A percentile compares a stretch with the other conserved stretches of the same genome.
Conservation (phyloP, 1,140 invertebrate genomes). For the Procambarus clarkii region DNA sequence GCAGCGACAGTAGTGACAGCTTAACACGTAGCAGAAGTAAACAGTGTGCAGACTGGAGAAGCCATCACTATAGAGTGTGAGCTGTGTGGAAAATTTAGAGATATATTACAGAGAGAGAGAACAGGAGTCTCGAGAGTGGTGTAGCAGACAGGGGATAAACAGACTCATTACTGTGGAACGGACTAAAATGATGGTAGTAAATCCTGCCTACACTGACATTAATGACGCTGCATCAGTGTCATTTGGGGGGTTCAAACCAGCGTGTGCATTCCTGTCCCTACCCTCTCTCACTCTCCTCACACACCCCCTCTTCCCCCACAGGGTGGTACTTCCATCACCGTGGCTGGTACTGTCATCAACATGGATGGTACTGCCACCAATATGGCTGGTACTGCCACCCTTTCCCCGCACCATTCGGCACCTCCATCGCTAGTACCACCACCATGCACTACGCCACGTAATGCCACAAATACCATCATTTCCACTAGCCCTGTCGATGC, state of each 20-base stretch:
- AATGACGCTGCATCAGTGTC: slow-evolving; percentile 38
- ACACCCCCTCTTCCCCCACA: background rate
- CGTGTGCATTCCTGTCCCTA: too few relatives aligned
- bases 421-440: too few relatives aligned
- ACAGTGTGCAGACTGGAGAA: too few relatives aligned
- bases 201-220: slow-evolving; percentile 18
- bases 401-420: too few relatives aligned
- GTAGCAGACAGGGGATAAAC: slow-evolving; percentile 23
- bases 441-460: background rate
- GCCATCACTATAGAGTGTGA: too few relatives aligned
- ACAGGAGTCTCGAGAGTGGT: background rate
- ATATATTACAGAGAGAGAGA: too few relatives aligned
- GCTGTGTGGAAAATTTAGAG: too few relatives aligned
- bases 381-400: too few relatives aligned
- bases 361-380: background rate
- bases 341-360: background rate
- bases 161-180: slow-evolving; percentile 40
- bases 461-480: background rate
- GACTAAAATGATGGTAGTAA: slow-evolving; percentile 33
- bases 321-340: too few relatives aligned
- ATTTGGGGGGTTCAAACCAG: background rate
- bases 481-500: too few relatives aligned
- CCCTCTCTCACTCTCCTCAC: background rate
- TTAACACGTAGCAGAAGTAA: too few relatives aligned
- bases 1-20: too few relatives aligned